Conservation (phyloP, 2,888 invertebrate species). For the Gastracanthus pulcherrimus region DNA sequence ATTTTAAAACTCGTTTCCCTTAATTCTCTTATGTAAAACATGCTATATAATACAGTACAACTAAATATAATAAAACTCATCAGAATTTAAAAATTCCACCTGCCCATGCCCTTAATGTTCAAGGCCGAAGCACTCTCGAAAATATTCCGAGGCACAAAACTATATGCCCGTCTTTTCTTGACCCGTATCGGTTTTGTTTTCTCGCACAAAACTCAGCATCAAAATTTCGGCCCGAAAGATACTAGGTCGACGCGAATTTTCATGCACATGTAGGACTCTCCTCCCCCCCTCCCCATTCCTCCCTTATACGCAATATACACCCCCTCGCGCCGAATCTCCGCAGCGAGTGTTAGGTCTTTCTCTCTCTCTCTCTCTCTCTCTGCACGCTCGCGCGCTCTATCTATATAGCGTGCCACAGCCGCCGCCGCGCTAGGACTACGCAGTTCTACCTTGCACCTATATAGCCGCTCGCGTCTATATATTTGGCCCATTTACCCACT, state of each 20-base stretch:
- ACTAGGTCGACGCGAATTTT: slow-evolving; percentile 8
- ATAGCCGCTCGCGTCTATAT: slow-evolving; percentile 47
- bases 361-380: no score
- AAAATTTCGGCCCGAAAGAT: neutral
- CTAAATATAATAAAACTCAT: no score
- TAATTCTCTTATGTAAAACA: no score
- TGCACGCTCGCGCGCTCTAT: neutral
- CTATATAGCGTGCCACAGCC: neutral
- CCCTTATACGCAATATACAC: slow-evolving; percentile 22
- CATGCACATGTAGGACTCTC: neutral
- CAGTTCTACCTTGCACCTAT: slow-evolving; percentile 4
- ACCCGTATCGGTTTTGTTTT: neutral
- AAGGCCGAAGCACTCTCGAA: no score
- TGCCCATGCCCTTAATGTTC: no score
- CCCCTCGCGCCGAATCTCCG: no score
- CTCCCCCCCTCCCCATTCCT: neutral
- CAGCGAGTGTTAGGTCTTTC: no score
- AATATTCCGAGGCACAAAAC: no score
- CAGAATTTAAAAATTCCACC: no score
- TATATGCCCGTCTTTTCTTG: no score
- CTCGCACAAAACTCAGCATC: neutral
- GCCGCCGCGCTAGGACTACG: slow-evolving; percentile 21
- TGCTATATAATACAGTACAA: no score
- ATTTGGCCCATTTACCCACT: slow-evolving; percentile 69
- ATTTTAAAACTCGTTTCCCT: no score